phyloP scores from a whole-genome alignment of 2,888 invertebrate genomes.

The Drosophila picticornis region DNA sequence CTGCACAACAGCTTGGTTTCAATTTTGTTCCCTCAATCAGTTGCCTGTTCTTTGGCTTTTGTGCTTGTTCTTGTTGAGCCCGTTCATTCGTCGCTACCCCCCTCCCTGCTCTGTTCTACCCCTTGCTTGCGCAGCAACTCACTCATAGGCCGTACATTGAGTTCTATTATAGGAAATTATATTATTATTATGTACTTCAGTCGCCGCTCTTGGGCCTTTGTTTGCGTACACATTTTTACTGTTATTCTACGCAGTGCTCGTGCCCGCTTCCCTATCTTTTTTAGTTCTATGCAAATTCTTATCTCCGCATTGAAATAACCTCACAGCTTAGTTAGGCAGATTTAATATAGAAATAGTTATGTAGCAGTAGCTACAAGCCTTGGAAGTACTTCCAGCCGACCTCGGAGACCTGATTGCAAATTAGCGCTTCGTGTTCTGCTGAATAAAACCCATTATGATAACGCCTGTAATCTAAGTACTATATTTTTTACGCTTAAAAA shows the following conservation, averaged over 20 bases:
- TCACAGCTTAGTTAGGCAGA: neutral
- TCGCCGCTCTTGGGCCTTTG: constrained; percentile 49
- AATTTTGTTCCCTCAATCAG: constrained; percentile 76
- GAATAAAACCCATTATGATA: neutral
- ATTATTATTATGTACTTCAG: constrained; percentile 78
- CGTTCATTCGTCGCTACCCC: constrained; percentile 12
- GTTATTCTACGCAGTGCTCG: constrained; percentile 55
- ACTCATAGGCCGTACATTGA: constrained; percentile 45
- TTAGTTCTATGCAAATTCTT: constrained; percentile 37
- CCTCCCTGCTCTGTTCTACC: neutral
- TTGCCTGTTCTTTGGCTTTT: constrained; percentile 65
- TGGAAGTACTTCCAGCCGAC: neutral
- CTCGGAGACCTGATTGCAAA: neutral
- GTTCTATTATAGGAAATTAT: constrained; percentile 79
- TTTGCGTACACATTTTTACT: constrained; percentile 64
- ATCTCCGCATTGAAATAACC: constrained; percentile 22
- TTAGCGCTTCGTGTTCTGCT: neutral
- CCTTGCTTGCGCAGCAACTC: neutral
- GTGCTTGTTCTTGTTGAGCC: constrained; percentile 51
- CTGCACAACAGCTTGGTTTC: constrained; percentile 57
- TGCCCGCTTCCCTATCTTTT: neutral
- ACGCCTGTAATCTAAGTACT: neutral
- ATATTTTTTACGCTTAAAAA: neutral
- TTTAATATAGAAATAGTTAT: constrained; percentile 1
- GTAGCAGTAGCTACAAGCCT: neutral